Evolutionary conservation across 2,113 vertebrate genomes (phyloP), one percentile per base, ranked within the genome.

Genomic region (Gnathonemus longibarbis): DNA sequence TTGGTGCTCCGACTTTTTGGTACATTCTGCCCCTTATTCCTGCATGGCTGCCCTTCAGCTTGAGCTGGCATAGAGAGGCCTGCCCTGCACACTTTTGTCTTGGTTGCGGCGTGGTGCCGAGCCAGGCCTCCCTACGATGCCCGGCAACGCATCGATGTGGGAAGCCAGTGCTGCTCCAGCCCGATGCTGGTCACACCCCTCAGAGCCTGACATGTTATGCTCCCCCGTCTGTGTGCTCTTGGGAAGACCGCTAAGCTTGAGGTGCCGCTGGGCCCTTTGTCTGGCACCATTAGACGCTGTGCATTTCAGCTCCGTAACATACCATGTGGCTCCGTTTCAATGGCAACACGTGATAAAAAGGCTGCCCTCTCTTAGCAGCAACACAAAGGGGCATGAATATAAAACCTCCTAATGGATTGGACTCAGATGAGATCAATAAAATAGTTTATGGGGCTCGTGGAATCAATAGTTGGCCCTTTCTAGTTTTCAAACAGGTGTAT

Each of bases 321-420:
- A 24, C 83, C 84, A 31, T 58, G 24, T 21, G 15, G 58, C 17
- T 49, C 84, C 50, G 58, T 52, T 52, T 31, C 35, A 56, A 19
- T 84, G 11, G 58, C 48, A 13, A 9, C 21, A 50, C 0, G 21
- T 42, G 11, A 27, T 45, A 21, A 56, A 48, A 13, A 39, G 62
- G 39, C 31, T 89, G 15, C 39, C 39, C 35, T 84, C 8, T 84
- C 83, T 84, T 45, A 84, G 39, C 52, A 17, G 56, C 87, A 90
- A 91, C 83, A 90, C 86, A 90, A 90, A 91, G 80, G 90, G 90
- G 90, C 87, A 90, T 90, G 89, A 89, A 92, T 92, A 90, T 91
- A 93, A 93, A 92, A 88, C 85, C 35, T 62, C 88, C 89, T 93
- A 93, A 94, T 93, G 91, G 92, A 91, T 93, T 90, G 90, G 39